phyloP scores from a whole-genome alignment of 2,113 vertebrate genomes.

The Trochalopteron elliotii region DNA sequence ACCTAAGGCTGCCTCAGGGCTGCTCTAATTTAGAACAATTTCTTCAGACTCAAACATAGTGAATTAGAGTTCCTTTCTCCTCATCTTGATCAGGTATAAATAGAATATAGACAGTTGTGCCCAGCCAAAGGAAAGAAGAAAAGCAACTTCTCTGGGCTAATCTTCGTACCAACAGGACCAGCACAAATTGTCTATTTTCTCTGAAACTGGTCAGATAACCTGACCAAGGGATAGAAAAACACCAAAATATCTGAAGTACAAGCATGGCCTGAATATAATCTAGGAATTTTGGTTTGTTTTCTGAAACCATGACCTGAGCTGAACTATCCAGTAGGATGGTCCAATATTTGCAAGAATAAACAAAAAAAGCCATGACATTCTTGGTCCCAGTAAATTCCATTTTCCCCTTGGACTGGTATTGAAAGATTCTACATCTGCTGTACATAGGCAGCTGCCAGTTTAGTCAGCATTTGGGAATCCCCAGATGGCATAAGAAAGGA shows the following conservation, averaged over 20 bases:
- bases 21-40: not conserved
- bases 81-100: not conserved
- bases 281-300: not conserved
- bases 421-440: not conserved
- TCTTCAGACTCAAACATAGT: not conserved
- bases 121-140: not conserved
- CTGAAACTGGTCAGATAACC: not conserved
- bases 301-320: not conserved
- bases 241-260: not conserved
- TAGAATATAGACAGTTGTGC: not conserved
- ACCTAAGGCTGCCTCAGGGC: not conserved
- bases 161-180: not conserved
- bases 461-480: slow-evolving; percentile 11
- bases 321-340: not conserved
- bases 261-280: not conserved
- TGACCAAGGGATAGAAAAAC: not conserved
- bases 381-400: not conserved
- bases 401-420: not conserved
- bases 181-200: not conserved
- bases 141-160: not conserved
- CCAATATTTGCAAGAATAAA: not conserved
- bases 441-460: not conserved
- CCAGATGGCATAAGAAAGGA: not conserved
- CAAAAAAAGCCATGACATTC: not conserved
- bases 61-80: not conserved